A percentile compares a stretch with the other conserved stretches of the same genome.
Evolutionary conservation across 2,888 invertebrate genomes (phyloP).

Genomic region (Cephus rjabovi): DNA sequence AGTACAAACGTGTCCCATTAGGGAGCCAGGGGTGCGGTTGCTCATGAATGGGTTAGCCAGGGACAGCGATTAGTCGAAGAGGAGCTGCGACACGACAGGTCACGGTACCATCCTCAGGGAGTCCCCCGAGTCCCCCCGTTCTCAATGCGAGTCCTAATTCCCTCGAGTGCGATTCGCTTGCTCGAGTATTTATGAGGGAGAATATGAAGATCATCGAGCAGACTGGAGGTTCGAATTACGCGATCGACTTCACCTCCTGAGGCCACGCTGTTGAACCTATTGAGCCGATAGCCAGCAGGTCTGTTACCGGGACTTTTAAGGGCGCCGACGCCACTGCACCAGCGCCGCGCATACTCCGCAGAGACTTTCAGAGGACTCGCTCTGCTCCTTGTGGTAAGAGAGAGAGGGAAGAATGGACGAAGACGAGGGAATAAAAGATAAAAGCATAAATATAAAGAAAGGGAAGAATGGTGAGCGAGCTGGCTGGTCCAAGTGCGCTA

Average conservation of each 20-base stretch:
- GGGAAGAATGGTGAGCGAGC: slow-evolving; percentile 33
- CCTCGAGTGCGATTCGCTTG: slow-evolving; percentile 29
- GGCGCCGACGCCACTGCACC: slow-evolving; percentile 6
- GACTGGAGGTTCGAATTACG: neutral
- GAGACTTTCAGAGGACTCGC: no score
- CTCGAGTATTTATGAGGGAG: neutral
- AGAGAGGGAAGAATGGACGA: slow-evolving; percentile 18
- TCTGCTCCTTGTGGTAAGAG: neutral
- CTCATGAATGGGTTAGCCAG: slow-evolving; percentile 34
- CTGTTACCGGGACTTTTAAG: no score
- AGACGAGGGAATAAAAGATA: slow-evolving; percentile 19
- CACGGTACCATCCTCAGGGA: neutral
- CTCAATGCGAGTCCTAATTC: slow-evolving; percentile 29
- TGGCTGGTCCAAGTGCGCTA: slow-evolving; percentile 38
- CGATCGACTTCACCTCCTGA: neutral
- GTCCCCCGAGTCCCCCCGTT: neutral
- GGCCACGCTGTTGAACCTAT: no score
- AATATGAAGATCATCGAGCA: neutral
- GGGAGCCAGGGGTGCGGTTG: slow-evolving; percentile 28
- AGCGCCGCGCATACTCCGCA: neutral
- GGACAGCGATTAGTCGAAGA: slow-evolving; percentile 36
- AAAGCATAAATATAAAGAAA: slow-evolving; percentile 25
- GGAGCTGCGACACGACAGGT: slow-evolving; percentile 23
- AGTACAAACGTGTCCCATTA: slow-evolving; percentile 34
- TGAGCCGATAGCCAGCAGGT: no score